phyloP scores from a whole-genome alignment of 2,888 invertebrate genomes.

The Chouioia cunea region DNA sequence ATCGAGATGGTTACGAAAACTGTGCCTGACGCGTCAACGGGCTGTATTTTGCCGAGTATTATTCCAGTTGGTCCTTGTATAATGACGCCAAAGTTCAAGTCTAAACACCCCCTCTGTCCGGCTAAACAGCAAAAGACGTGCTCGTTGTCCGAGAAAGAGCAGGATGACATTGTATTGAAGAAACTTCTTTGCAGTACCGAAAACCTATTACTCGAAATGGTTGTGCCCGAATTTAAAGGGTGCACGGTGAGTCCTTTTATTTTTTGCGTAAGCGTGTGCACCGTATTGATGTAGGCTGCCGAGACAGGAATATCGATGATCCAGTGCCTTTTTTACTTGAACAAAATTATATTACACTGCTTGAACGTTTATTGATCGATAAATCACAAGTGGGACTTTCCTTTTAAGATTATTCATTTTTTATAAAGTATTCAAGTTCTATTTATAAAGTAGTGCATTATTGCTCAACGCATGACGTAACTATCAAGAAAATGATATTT shows the following conservation, averaged over 20 bases:
- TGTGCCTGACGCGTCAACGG: slow-evolving; percentile 49
- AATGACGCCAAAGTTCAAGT: slow-evolving; percentile 55
- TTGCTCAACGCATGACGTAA: too few relatives aligned
- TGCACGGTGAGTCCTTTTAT: slow-evolving; percentile 1
- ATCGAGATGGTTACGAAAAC: slow-evolving; percentile 35
- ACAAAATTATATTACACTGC: too few relatives aligned
- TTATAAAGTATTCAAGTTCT: too few relatives aligned
- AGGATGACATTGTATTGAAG: slow-evolving; percentile 50
- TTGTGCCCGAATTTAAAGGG: slow-evolving; percentile 54
- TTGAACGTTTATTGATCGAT: too few relatives aligned
- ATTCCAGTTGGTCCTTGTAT: slow-evolving; percentile 62
- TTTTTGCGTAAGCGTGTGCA: neutral
- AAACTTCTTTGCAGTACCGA: slow-evolving; percentile 58
- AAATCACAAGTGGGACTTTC: too few relatives aligned
- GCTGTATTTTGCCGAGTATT: slow-evolving; percentile 54
- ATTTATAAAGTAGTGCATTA: too few relatives aligned
- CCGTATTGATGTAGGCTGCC: too few relatives aligned
- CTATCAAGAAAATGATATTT: too few relatives aligned
- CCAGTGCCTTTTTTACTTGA: too few relatives aligned
- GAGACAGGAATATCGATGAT: too few relatives aligned
- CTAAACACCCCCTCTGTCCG: slow-evolving; percentile 49
- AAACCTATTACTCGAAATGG: slow-evolving; percentile 59
- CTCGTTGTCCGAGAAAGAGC: slow-evolving; percentile 47
- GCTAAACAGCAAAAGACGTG: slow-evolving; percentile 54
- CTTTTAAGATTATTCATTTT: too few relatives aligned